These are phyloP conservation scores for Pyrocephalus nanus DNA, from an alignment of 2,797 vertebrate genomes.

Conservation along the genomic window DNA sequence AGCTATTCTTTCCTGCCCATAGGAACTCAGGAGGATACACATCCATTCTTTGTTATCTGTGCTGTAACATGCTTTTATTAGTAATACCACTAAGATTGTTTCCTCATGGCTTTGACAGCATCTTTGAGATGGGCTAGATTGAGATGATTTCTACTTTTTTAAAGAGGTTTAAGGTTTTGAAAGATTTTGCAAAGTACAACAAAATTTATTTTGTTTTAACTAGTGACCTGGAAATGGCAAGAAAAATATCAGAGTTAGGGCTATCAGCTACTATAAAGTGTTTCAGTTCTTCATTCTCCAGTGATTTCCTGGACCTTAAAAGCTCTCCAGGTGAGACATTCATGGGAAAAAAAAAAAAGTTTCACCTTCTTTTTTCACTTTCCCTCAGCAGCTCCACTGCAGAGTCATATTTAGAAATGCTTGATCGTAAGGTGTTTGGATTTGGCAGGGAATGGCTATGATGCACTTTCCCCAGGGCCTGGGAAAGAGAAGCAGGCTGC, in stretches of 20 bases:
- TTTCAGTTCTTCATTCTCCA: background rate
- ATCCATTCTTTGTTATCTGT: background rate
- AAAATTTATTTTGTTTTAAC: background rate
- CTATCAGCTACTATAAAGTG: background rate
- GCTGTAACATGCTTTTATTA: background rate
- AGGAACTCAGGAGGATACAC: background rate
- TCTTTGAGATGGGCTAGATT: background rate
- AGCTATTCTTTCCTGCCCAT: background rate
- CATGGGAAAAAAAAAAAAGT: background rate
- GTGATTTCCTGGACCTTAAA: background rate
- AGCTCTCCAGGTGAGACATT: background rate
- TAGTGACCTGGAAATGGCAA: background rate
- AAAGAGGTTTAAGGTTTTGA: background rate
- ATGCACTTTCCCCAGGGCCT: constrained; percentile 50
- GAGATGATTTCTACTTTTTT: background rate
- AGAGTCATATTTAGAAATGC: constrained; percentile 61
- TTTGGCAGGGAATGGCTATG: constrained; percentile 49
- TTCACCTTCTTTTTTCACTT: background rate
- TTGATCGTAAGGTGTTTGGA: constrained; percentile 47
- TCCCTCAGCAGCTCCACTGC: background rate
- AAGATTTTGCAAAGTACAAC: background rate
- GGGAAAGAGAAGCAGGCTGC: constrained; percentile 55
- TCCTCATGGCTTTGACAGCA: background rate
- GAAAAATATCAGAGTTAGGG: background rate
- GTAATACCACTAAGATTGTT: background rate